Base-by-base conservation (phyloP, 2,797 vertebrate genomes). In the Eleutherodactylus coqui region DNA sequence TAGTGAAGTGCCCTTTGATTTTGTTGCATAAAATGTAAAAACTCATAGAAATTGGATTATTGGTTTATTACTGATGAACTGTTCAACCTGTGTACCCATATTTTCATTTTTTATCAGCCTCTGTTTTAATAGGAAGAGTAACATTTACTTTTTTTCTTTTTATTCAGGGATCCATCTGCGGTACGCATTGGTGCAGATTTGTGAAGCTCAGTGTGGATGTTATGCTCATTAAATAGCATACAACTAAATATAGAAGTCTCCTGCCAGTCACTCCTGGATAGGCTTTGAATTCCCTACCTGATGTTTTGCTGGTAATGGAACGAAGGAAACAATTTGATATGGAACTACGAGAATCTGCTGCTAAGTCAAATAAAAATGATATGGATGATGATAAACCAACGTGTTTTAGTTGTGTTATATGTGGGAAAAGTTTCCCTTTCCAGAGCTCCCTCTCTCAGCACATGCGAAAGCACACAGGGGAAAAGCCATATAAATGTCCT, bases 401-500 rank as follows among this genome's bases (percentile, higher is more conserved):
- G 34, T 96, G 95, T 88, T 96, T 94, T 58, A 95, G 96, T 92
- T 99, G 97, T 85, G 96, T 96, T 81, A 96, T 99, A 51, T 99
- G 98, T 0, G 96, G 96, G 88, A 97, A 97, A 89, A 97, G 96
- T 93, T 99, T 98, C 88, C 96, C 97, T 4, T 99, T 98, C 90
- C 96, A 97, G 89, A 99, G 97, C 92, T 98, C 97, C 0, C 91
- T 99, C 88, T 99, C 97, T 0, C 97, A 98, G 93, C 97, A 99
- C 88, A 99, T 99, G 97, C 95, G 97, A 86, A 97, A 97, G 72
- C 97, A 99, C 93, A 98, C 97, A 0, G 97, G 97, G 0, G 96
- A 95, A 38, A 97, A 97, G 47, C 97, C 97, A n/a, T 99, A 98
- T 92, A 97, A 98, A 92, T 99, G 97, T 86, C 97, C 97, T 85